These are phyloP conservation scores for Caenorhabditis becei DNA, from an alignment of 2,888 invertebrate species.

Conservation along the genomic window DNA sequence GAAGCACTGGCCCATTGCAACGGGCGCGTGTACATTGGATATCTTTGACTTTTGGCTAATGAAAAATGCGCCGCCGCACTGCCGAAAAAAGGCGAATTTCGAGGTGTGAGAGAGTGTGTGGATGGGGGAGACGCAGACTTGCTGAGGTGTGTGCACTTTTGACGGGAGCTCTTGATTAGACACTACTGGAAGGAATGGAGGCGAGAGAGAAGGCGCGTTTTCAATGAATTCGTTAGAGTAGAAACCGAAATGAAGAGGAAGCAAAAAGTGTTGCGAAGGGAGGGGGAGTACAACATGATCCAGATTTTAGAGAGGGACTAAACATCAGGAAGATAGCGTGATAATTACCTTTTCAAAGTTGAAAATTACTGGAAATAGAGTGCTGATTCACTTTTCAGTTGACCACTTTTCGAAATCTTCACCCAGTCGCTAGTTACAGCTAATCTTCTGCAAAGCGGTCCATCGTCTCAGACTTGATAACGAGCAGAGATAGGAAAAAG, in stretches of 20 bases:
- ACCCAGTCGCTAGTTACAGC: too few relatives aligned
- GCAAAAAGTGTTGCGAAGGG: neutral
- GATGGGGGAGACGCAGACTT: constrained; percentile 10
- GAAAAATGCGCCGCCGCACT: constrained; percentile 44
- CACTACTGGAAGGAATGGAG: constrained; percentile 2
- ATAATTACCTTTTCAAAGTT: too few relatives aligned
- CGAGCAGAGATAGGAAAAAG: too few relatives aligned
- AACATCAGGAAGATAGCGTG: too few relatives aligned
- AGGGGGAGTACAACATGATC: neutral
- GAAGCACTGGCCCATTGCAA: neutral
- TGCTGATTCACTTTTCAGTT: too few relatives aligned
- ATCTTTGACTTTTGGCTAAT: constrained; percentile 32
- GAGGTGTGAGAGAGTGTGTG: constrained; percentile 5
- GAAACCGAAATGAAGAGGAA: constrained; percentile 21
- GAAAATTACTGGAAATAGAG: too few relatives aligned
- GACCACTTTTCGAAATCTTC: too few relatives aligned
- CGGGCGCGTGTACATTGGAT: constrained; percentile 6
- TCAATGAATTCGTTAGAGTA: constrained; percentile 57
- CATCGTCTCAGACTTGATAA: too few relatives aligned
- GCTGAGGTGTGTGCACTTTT: constrained; percentile 48
- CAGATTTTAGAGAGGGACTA: too few relatives aligned
- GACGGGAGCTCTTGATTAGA: constrained; percentile 51
- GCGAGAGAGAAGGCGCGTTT: constrained; percentile 21
- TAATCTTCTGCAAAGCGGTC: too few relatives aligned
- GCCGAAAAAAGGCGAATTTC: constrained; percentile 8